Base-by-base conservation (phyloP, 2,113 vertebrate genomes). In the Elephas maximus region DNA sequence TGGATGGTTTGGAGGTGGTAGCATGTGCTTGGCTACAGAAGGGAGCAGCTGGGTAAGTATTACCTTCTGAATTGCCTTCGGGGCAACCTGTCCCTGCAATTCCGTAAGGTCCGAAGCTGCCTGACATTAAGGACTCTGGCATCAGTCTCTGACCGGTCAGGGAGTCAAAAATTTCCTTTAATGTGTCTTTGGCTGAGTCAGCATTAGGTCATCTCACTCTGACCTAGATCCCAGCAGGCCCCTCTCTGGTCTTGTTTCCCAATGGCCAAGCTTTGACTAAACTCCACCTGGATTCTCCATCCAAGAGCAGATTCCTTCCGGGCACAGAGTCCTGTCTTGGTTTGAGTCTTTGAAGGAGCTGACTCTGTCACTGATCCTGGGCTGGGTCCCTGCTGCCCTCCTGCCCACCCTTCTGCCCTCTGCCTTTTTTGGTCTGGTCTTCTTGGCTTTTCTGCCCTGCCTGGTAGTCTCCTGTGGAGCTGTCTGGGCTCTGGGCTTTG, bases 11-110 rank as follows among this genome's bases (percentile, higher is more conserved):
- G 48, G 82, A 80, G 26, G 21, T 88, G 91, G 84, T 71, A n/a
- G 33, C 30, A n/a, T n/a, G 14, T 71, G 69, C 14, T n/a, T n/a
- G 69, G 33, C 33, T 33, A 12, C 30, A 4, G 4, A 63, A 51
- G 3, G 28, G 33, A 89, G 30, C 28, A 12, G 20, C 65, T 0
- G 0, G n/a, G 74, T 30, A 48, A 0, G 0, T 1, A 44, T 67
- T 26, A 18, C 51, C 65, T 71, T 24, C 10, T 0, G 8, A 69
- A 8, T 80, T 28, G 69, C 76, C 30, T 67, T 26, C 0, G 1
- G 18, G 74, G 37, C 0, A 6, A 12, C 21, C 5, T 8, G 30
- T 77, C 71, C 6, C 24, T 21, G 7, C 1, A 8, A 26, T 37
- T 33, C 18, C 44, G 28, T 63, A 2, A 63, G 57, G 21, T 53